Percentiles rank a stretch among this genome's conserved stretches.
These are phyloP conservation scores for Diachrysia chrysitis DNA, from an alignment of 2,888 invertebrate species.

Conservation along the genomic window DNA sequence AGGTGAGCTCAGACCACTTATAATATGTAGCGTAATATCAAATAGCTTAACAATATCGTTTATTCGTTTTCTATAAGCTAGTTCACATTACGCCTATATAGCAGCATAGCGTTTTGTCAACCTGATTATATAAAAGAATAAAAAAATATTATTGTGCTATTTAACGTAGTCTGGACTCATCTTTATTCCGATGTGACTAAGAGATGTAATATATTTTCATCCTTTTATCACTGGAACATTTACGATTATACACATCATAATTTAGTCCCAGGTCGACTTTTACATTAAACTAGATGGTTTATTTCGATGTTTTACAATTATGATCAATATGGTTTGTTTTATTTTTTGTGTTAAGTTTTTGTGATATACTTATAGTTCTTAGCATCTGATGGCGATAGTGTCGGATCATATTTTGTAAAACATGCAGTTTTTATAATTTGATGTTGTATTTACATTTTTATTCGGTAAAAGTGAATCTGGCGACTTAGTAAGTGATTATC, in stretches of 20 bases:
- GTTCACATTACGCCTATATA: too few species aligned
- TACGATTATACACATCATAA: too few species aligned
- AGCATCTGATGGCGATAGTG: too few species aligned
- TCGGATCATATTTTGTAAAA: background rate
- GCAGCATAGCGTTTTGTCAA: too few species aligned
- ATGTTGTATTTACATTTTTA: background rate
- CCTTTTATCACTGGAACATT: too few species aligned
- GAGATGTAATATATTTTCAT: too few species aligned
- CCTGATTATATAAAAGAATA: too few species aligned
- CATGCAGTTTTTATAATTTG: background rate
- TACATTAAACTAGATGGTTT: background rate
- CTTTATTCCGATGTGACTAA: background rate
- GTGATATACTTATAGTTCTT: background rate
- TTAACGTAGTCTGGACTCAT: background rate
- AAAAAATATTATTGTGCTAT: background rate
- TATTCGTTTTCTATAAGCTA: too few species aligned
- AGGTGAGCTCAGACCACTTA: too few species aligned
- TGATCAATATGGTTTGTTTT: background rate
- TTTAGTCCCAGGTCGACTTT: background rate
- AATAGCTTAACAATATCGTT: too few species aligned
- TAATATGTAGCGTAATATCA: too few species aligned
- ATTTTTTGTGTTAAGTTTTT: background rate
- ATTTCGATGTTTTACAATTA: background rate
- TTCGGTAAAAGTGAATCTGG: background rate
- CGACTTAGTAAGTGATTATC: background rate